Conservation (phyloP, 2,797 vertebrate species). For the Peromyscus aztecus region DNA sequence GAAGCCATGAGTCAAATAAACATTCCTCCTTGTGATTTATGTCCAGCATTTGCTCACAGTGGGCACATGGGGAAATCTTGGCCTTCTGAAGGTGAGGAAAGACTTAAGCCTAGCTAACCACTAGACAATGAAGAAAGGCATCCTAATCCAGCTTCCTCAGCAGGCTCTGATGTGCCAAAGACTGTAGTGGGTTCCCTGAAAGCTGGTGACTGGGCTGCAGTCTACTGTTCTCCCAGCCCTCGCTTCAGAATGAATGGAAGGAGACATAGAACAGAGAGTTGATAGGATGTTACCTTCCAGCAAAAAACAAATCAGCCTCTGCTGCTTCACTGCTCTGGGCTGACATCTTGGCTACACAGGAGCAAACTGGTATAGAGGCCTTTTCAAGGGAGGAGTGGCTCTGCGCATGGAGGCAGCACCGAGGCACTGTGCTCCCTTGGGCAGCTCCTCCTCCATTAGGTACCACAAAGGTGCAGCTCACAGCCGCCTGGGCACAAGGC, state of each 20-base stretch:
- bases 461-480: background rate
- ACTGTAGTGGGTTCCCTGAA: background rate
- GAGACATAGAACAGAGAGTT: background rate
- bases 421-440: background rate
- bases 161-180: background rate
- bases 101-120: background rate
- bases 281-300: background rate
- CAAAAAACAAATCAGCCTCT: background rate
- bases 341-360: background rate
- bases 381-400: background rate
- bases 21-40: background rate
- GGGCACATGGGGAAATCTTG: background rate
- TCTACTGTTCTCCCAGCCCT: background rate
- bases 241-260: background rate
- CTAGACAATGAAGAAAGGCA: background rate
- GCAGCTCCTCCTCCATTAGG: background rate
- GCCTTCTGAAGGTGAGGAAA: background rate
- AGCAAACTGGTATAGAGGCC: background rate
- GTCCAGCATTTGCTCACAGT: background rate
- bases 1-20: background rate
- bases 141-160: background rate
- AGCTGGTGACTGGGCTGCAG: background rate
- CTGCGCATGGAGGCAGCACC: background rate
- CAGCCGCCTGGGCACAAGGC: background rate
- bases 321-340: background rate